Base-by-base conservation (phyloP, 2,113 vertebrate genomes). In the Antigone vipio region DNA sequence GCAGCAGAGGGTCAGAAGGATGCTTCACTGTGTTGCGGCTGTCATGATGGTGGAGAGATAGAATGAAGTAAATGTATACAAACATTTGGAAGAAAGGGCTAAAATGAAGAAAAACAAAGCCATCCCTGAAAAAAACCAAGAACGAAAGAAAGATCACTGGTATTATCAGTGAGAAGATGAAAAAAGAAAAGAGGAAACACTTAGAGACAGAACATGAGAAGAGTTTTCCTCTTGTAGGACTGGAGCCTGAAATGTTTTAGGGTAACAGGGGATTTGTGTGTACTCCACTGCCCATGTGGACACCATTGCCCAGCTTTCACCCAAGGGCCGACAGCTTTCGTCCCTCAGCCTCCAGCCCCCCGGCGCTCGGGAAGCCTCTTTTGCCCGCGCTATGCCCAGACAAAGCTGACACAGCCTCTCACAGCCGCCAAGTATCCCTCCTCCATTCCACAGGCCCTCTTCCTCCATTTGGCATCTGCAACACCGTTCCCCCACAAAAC, bases 381-480 rank as follows among this genome's bases (percentile, higher is more conserved):
- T 24, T 4, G 3, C n/a, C 22, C 2, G 1, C 5, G 5, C 15
- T 35, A 22, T 0, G 40, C 16, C 23, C 47, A 60, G 34, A 23
- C 29, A 76, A 34, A 32, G 4, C 2, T 76, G 47, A 49, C 6
- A 2, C 59, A 64, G 40, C 44, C 38, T 58, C 38, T 59, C 27
- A 5, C 9, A 16, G 38, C 32, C 40, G 45, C 32, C 7, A 27
- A 38, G 38, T 29, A 27, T 58, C 49, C 42, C 18, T 62, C 18
- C 76, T 76, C 62, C 0, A 6, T 17, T 29, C 55, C 6, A 2
- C 38, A 74, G 15, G 27, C 21, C 32, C 13, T 15, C 35, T n/a
- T 50, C 52, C 18, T 74, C 56, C 45, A 14, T 15, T 9, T 0
- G 7, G 34, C 45, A 82, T 64, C 55, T 81, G 58, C 12, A 40